A percentile compares a stretch with the other conserved stretches of the same genome.
Conservation (phyloP, 2,797 vertebrate genomes). For the Lerista edwardsae region DNA sequence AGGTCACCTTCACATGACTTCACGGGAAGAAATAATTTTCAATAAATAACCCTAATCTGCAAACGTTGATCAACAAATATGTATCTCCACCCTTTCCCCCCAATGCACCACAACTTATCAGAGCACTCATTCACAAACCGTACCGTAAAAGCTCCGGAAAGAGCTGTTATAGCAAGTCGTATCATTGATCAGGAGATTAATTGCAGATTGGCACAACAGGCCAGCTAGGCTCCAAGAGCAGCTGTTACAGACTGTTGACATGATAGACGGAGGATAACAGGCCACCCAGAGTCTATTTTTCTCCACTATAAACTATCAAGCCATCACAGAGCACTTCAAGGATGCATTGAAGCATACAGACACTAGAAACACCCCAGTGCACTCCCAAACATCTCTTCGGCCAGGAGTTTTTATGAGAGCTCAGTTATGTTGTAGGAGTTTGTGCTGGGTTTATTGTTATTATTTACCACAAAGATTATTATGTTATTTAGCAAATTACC, state of each 20-base stretch:
- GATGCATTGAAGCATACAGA: background rate
- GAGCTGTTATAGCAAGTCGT: background rate
- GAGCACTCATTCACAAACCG: slow-evolving; percentile 9
- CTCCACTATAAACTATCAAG: background rate
- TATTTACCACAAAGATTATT: slow-evolving; percentile 14
- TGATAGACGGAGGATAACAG: background rate
- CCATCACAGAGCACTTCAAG: background rate
- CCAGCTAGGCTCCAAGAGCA: background rate
- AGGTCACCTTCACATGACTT: background rate
- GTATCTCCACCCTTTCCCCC: background rate
- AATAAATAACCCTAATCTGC: background rate
- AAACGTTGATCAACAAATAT: background rate
- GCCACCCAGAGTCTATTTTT: background rate
- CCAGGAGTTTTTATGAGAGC: background rate
- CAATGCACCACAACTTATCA: background rate
- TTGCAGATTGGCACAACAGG: background rate
- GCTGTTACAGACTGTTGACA: background rate
- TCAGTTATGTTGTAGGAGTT: background rate
- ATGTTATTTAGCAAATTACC: background rate
- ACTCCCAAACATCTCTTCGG: background rate
- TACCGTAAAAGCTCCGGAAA: slow-evolving; percentile 11
- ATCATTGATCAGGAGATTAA: background rate
- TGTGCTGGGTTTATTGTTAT: background rate
- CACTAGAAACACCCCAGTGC: background rate
- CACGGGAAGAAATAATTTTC: background rate